A percentile compares a stretch with the other conserved stretches of the same genome.
Conservation (phyloP, 2,113 vertebrate genomes). For the Lonchura striata region DNA sequence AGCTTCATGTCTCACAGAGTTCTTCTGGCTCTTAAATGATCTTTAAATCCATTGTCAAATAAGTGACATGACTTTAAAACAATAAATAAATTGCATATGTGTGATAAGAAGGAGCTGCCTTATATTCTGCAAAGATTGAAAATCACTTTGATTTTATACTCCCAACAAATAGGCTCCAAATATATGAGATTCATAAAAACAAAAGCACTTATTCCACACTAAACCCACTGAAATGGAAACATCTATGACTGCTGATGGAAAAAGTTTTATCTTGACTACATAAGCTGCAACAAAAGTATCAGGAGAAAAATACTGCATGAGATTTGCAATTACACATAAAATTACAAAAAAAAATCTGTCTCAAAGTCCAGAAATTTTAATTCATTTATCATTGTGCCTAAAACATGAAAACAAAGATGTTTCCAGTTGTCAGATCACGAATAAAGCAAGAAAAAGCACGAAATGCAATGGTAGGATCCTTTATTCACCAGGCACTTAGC, state of each 20-base stretch:
- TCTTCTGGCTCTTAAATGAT: neutral
- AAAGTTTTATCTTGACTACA: neutral
- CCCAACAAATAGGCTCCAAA: neutral
- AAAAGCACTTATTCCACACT: neutral
- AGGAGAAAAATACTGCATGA: neutral
- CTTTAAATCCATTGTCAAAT: neutral
- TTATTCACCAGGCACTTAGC: conserved; percentile 67
- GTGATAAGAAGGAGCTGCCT: neutral
- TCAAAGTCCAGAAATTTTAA: neutral
- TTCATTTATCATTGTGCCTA: conserved; percentile 8
- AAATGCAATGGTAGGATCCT: conserved; percentile 48
- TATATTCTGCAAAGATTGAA: neutral
- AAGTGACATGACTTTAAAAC: neutral
- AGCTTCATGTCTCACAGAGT: neutral
- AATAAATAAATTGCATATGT: neutral
- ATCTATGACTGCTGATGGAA: neutral
- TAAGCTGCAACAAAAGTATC: neutral
- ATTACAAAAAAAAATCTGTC: neutral
- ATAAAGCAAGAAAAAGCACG: conserved; percentile 15
- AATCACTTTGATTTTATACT: neutral
- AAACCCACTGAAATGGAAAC: neutral
- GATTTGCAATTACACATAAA: conserved; percentile 3
- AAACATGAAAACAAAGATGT: conserved; percentile 42
- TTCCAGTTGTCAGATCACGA: conserved; percentile 34
- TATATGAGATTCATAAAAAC: neutral